Percentiles rank a stretch among this genome's conserved stretches.
These are phyloP conservation scores for Microplitis deprimator DNA, from an alignment of 2,888 invertebrate species.

Conservation along the genomic window DNA sequence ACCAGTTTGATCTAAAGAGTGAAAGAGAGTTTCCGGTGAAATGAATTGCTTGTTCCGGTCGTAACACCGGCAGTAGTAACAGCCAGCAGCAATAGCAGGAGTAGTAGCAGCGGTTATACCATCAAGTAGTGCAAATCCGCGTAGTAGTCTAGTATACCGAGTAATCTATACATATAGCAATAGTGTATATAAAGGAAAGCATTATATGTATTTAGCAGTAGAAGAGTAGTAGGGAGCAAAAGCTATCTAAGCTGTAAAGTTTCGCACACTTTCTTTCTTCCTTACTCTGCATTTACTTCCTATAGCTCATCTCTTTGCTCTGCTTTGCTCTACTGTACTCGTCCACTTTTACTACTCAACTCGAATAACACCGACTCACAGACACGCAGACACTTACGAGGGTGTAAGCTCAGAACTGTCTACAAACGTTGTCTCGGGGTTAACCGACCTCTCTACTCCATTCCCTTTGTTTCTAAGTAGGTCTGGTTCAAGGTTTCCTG, in stretches of 20 bases:
- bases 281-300: not conserved
- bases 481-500: constrained; percentile 43
- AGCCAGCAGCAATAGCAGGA: not conserved
- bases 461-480: constrained; percentile 34
- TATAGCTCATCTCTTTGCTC: constrained; percentile 7
- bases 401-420: constrained; percentile 37
- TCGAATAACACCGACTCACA: constrained; percentile 7
- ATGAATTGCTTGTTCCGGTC: constrained; percentile 42
- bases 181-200: not conserved
- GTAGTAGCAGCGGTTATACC: not conserved
- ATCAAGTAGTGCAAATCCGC: not conserved
- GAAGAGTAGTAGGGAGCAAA: not conserved
- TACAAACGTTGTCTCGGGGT: constrained; percentile 32
- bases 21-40: constrained; percentile 37
- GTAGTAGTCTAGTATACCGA: not conserved
- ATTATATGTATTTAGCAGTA: not conserved
- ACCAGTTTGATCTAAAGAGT: constrained; percentile 34
- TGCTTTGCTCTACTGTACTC: constrained; percentile 5
- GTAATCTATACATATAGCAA: not conserved
- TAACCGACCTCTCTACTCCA: constrained; percentile 36
- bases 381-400: constrained; percentile 17
- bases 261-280: not conserved
- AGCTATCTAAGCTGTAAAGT: not conserved
- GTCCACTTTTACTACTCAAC: constrained; percentile 19
- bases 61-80: constrained; percentile 20